Base-by-base conservation (phyloP, 2,888 invertebrate genomes). In the Epinotia ramella region DNA sequence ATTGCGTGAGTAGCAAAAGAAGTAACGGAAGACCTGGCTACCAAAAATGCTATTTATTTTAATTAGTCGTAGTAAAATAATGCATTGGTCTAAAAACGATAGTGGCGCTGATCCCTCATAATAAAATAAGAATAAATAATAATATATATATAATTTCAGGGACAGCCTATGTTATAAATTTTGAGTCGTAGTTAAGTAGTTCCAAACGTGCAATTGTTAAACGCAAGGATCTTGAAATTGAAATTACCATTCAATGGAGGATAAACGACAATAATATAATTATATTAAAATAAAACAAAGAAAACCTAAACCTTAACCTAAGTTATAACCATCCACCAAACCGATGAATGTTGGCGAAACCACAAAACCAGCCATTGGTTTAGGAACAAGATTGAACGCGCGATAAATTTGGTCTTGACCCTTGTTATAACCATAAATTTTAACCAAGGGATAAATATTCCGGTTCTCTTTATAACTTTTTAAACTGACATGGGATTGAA, bases 391-490 rank as follows among this genome's bases (percentile, higher is more conserved):
- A 75, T 75, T 66, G 20, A 20, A 65, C 18, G 40, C 20, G 11
- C 70, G 74, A 74, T 74, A 65, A 74, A 59, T 56, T 57, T 70
- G 18, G 33, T 28, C 60, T 16, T 49, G 69, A 66, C 60, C 73
- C 63, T 73, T 64, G 70, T 70, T 60, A 66, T 70, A 65, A 62
- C 44, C 40, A 75, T 75, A 75, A 70, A 75, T 75, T 71, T 70
- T 7, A 62, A 71, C 49, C 40, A 46, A 62, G 66, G 70, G 70
- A 70, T 60, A 73, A 46, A 57, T 53, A 46, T 60, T 59, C 60
- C 28, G 69, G 24, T 46, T 44, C 57, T 13, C 12, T 74, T 59
- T 18, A 62, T 24, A 56, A 57, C 53, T 53, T 33, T 62, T 40
- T 60, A 67, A 67, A 69, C 46, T 69, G 60, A 69, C 60, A 46